Conservation (phyloP, 92 coral and sea anemone species). For the Blastomussa wellsi region DNA sequence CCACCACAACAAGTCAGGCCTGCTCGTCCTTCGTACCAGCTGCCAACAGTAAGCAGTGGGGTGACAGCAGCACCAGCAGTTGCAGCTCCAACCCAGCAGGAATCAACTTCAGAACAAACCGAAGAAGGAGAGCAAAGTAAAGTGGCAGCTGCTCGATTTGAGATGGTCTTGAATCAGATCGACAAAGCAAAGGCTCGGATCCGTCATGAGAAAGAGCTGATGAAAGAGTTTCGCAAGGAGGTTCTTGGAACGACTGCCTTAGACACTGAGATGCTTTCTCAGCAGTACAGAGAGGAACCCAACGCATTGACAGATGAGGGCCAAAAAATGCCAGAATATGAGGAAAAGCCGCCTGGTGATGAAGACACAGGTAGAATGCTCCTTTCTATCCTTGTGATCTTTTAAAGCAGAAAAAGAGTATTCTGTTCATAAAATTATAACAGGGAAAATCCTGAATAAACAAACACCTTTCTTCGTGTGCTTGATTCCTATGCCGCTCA, state of each 20-base stretch:
- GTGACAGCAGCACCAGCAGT: conserved; percentile 7
- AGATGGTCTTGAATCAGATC: conserved; percentile 86
- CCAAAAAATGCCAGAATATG: conserved; percentile 51
- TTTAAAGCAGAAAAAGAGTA: too few relatives aligned
- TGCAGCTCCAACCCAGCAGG: conserved; percentile 29
- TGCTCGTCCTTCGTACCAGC: conserved; percentile 14
- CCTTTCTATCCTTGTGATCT: too few relatives aligned
- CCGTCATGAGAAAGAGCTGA: conserved; percentile 36
- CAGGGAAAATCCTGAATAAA: too few relatives aligned
- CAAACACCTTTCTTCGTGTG: too few relatives aligned
- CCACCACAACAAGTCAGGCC: conserved; percentile 25
- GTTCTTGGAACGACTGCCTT: conserved; percentile 2
- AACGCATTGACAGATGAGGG: conserved; percentile 61
- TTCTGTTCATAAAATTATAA: too few relatives aligned
- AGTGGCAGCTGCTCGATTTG: conserved; percentile 79
- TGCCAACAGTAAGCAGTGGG: background rate
- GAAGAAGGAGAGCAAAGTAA: conserved; percentile 31
- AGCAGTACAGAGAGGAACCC: conserved; percentile 35
- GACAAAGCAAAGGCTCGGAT: conserved; percentile 66
- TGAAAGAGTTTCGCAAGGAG: conserved; percentile 39
- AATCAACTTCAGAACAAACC: background rate
- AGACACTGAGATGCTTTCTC: background rate
- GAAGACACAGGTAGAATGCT: conserved; percentile 44
- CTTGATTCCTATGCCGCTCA: too few relatives aligned
- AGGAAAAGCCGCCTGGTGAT: conserved; percentile 89